These are phyloP conservation scores for Calameuta idolon DNA, from an alignment of 2,888 invertebrate species.

Conservation along the genomic window DNA sequence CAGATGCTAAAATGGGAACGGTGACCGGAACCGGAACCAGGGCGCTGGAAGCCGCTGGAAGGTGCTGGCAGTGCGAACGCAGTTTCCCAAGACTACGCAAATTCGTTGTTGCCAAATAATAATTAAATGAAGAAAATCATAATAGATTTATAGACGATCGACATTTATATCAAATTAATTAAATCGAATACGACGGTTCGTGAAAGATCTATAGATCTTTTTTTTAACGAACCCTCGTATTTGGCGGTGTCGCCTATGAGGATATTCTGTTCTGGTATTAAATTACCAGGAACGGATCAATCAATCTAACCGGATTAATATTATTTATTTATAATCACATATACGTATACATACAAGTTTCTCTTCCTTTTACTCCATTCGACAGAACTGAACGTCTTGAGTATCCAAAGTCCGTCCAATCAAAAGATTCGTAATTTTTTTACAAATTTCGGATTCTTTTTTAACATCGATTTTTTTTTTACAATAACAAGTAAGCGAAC, in stretches of 20 bases:
- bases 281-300: neutral
- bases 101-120: constrained; percentile 52
- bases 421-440: neutral
- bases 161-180: neutral
- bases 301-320: neutral
- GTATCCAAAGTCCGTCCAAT: neutral
- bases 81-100: constrained; percentile 18
- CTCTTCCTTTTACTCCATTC: neutral
- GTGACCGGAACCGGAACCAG: constrained; percentile 6
- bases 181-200: neutral
- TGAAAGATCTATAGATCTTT: neutral
- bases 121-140: constrained; percentile 22
- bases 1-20: constrained; percentile 24
- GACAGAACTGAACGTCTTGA: neutral
- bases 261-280: neutral
- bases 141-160: neutral
- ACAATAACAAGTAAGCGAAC: too few relatives aligned
- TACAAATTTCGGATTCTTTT: neutral
- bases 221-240: neutral
- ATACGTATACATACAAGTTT: neutral
- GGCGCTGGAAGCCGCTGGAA: constrained; percentile 40
- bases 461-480: neutral
- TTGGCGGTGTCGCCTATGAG: too few relatives aligned
- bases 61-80: constrained; percentile 23
- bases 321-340: neutral